Conservation (phyloP, 2,113 vertebrate species). For the Trematocara unimaculatum region DNA sequence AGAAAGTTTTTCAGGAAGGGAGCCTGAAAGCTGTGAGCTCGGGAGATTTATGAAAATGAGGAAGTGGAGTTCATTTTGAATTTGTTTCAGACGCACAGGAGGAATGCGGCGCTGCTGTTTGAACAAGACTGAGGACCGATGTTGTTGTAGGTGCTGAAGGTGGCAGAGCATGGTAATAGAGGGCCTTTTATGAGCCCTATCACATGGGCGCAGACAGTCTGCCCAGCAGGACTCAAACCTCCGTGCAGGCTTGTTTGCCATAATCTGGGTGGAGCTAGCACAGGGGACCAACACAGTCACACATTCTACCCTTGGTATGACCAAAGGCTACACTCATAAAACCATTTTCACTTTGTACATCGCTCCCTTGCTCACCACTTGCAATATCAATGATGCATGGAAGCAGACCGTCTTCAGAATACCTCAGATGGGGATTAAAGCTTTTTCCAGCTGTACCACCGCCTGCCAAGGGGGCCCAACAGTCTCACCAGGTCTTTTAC, state of each 20-base stretch:
- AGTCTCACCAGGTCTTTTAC: constrained; percentile 20
- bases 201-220: constrained; percentile 17
- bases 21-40: background rate
- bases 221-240: background rate
- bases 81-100: constrained; percentile 36
- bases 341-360: constrained; percentile 32
- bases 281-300: background rate
- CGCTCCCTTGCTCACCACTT: constrained; percentile 22
- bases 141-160: constrained; percentile 74
- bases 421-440: constrained; percentile 18
- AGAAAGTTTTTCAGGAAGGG: constrained; percentile 16
- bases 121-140: constrained; percentile 32
- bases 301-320: background rate
- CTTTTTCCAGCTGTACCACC: constrained; percentile 20
- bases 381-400: constrained; percentile 25
- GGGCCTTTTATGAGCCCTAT: constrained; percentile 64
- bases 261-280: background rate
- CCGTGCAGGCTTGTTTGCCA: background rate
- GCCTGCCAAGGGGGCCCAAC: constrained; percentile 12
- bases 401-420: constrained; percentile 13
- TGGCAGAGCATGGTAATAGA: constrained; percentile 66
- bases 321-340: constrained; percentile 28
- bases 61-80: constrained; percentile 72
- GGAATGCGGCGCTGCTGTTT: constrained; percentile 56
- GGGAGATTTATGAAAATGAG: constrained; percentile 75